These are phyloP conservation scores for Cygnus olor DNA, from an alignment of 2,797 vertebrate species.

Conservation along the genomic window DNA sequence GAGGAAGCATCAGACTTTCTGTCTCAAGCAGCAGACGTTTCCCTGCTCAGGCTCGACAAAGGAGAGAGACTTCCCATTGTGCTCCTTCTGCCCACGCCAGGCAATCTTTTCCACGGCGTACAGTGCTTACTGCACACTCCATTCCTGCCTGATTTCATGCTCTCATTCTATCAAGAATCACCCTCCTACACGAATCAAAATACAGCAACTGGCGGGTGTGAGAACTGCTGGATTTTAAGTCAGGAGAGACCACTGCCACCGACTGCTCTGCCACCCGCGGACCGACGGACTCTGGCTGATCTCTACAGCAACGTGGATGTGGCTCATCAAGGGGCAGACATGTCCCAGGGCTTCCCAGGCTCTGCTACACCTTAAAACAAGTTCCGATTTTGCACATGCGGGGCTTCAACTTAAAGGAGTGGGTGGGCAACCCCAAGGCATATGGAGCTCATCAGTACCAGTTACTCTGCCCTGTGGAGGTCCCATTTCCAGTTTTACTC, in stretches of 20 bases:
- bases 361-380: neutral
- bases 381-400: neutral
- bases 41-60: neutral
- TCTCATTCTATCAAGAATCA: conserved; percentile 57
- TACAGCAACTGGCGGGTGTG: conserved; percentile 23
- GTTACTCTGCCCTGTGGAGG: neutral
- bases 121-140: conserved; percentile 12
- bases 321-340: neutral
- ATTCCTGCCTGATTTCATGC: conserved; percentile 67
- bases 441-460: neutral
- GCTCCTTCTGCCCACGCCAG: neutral
- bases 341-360: neutral
- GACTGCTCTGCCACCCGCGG: neutral
- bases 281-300: neutral
- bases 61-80: neutral
- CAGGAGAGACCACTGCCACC: neutral
- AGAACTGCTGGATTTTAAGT: conserved; percentile 7
- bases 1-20: neutral
- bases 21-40: neutral
- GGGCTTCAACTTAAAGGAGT: neutral
- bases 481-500: neutral
- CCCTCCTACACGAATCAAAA: conserved; percentile 44
- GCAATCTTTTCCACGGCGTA: neutral
- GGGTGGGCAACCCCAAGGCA: neutral
- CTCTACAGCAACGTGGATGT: neutral